Evolutionary conservation across 2,888 invertebrate species (phyloP).

Genomic region (Oegoconia quadripuncta): DNA sequence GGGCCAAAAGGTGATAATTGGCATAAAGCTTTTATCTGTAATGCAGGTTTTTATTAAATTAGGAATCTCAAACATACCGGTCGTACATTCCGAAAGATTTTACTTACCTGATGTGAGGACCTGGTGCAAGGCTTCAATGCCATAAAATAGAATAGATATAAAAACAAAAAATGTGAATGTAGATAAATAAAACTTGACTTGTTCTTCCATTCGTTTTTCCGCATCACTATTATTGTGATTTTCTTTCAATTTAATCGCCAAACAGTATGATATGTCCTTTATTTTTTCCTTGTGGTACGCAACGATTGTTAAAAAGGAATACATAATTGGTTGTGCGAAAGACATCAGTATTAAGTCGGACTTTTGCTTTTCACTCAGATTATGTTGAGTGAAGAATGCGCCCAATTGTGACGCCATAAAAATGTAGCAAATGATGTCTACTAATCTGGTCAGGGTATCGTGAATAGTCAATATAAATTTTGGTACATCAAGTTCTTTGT

Average conservation of each 20-base stretch:
- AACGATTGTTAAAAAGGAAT: conserved; percentile 7
- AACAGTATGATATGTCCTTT: conserved; percentile 2
- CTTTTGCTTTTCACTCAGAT: conserved; percentile 25
- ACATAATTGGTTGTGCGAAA: conserved; percentile 16
- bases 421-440: neutral
- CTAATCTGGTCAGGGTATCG: neutral
- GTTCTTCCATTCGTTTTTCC: conserved; percentile 42
- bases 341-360: conserved; percentile 14
- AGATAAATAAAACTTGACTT: conserved; percentile 27
- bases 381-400: conserved; percentile 28
- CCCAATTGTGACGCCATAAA: conserved; percentile 14
- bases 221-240: conserved; percentile 37
- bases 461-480: conserved; percentile 6
- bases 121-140: conserved; percentile 25
- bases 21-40: conserved; percentile 25
- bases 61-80: too few species aligned
- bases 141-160: conserved; percentile 24
- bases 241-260: conserved; percentile 24
- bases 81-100: too few species aligned
- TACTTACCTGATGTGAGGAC: neutral
- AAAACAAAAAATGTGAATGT: conserved; percentile 8
- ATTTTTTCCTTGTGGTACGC: conserved; percentile 6
- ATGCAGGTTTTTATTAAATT: neutral
- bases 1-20: conserved; percentile 35
- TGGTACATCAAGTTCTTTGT: conserved; percentile 1